A percentile compares a stretch with the other conserved stretches of the same genome.
Evolutionary conservation across 2,888 invertebrate species (phyloP).

Genomic region (Eurois occulta): DNA sequence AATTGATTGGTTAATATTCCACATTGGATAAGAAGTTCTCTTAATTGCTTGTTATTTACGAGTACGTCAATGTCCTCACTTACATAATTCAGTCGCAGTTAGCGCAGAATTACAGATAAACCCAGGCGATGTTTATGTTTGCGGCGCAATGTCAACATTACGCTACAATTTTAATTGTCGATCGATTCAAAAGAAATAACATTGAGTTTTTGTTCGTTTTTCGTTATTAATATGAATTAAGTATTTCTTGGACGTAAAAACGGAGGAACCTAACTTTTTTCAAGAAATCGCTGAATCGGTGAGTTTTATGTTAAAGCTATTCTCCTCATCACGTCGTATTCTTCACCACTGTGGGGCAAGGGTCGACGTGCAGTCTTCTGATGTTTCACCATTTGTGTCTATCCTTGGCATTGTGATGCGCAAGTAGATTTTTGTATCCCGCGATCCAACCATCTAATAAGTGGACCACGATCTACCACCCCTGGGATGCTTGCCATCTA

Average conservation of each 20-base stretch:
- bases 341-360: neutral
- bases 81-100: conserved; percentile 31
- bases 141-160: conserved; percentile 9
- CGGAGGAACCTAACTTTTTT: conserved; percentile 27
- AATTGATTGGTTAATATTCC: conserved; percentile 38
- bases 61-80: conserved; percentile 35
- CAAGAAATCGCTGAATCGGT: conserved; percentile 25
- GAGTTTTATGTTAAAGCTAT: conserved; percentile 4
- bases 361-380: neutral
- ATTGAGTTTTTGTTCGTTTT: neutral
- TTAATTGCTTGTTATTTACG: conserved; percentile 47
- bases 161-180: conserved; percentile 25
- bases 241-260: neutral
- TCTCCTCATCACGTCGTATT: neutral
- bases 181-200: conserved; percentile 11
- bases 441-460: neutral
- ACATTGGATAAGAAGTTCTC: conserved; percentile 29
- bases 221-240: neutral
- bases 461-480: neutral
- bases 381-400: neutral
- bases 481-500: neutral
- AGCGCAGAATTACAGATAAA: conserved; percentile 31
- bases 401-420: neutral
- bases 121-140: conserved; percentile 20
- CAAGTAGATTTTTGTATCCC: neutral